phyloP scores from a whole-genome alignment of 2,113 vertebrate genomes.

The Elgaria multicarinata region DNA sequence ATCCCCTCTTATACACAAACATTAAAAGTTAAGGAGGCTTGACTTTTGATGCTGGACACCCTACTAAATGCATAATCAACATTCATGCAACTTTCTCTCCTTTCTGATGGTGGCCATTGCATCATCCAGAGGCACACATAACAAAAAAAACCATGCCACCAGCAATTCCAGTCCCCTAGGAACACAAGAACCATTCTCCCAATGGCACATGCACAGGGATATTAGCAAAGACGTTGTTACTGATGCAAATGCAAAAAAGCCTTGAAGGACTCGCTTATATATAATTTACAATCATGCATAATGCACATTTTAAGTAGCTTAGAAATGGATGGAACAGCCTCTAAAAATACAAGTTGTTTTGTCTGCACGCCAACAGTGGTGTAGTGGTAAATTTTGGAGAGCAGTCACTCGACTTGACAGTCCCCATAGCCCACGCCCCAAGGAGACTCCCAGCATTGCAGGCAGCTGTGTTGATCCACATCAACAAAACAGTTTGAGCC shows the following conservation, averaged over 20 bases:
- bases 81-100: background rate
- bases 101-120: background rate
- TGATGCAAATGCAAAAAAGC: background rate
- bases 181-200: background rate
- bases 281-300: background rate
- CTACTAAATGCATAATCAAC: background rate
- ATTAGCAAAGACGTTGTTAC: background rate
- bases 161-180: background rate
- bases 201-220: background rate
- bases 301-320: slow-evolving; percentile 1
- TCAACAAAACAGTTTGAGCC: too few species aligned
- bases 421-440: too few species aligned
- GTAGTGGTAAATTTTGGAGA: too few species aligned
- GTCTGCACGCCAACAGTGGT: background rate
- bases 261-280: background rate
- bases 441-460: too few species aligned
- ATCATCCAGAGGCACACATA: background rate
- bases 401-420: too few species aligned
- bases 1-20: background rate
- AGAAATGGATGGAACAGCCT: background rate
- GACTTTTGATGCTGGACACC: background rate
- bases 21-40: background rate
- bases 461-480: too few species aligned
- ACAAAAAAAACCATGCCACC: background rate
- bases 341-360: background rate